A percentile compares a stretch with the other conserved stretches of the same genome.
Evolutionary conservation across 2,888 invertebrate species (phyloP).

Genomic region (Chydorus sphaericus): DNA sequence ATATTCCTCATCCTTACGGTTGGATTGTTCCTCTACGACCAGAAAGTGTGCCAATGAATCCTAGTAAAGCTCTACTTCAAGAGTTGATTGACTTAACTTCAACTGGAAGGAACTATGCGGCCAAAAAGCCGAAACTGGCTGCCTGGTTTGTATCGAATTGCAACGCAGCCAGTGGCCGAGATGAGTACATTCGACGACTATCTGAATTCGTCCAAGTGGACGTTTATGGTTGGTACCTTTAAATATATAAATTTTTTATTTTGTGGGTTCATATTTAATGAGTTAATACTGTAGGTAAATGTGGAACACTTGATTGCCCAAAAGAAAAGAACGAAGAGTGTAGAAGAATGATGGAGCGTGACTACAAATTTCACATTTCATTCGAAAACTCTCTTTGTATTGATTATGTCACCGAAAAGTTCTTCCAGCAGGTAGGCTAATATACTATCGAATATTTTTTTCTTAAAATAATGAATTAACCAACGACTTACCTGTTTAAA

Average conservation of each 20-base stretch:
- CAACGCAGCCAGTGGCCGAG: constrained; percentile 15
- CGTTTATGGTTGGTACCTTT: too few species aligned
- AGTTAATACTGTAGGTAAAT: too few species aligned
- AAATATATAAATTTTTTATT: too few species aligned
- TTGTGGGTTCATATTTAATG: too few species aligned
- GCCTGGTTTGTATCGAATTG: constrained; percentile 19
- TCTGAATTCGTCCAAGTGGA: constrained; percentile 16
- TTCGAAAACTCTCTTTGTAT: constrained; percentile 8
- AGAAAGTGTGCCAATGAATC: background rate
- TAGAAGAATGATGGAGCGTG: background rate
- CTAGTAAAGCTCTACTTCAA: background rate
- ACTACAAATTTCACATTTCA: constrained; percentile 6
- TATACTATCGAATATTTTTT: too few species aligned
- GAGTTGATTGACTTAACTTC: too few species aligned
- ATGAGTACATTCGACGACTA: constrained; percentile 17
- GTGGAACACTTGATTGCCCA: constrained; percentile 14
- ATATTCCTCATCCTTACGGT: constrained; percentile 4
- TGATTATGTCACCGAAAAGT: constrained; percentile 5
- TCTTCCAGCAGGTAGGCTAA: background rate
- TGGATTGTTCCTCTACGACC: background rate
- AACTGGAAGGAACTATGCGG: constrained; percentile 7
- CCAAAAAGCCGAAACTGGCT: constrained; percentile 12
- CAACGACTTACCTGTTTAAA: too few species aligned
- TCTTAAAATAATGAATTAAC: too few species aligned
- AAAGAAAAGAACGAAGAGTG: background rate